Base-by-base conservation (phyloP, 2,113 vertebrate species). In the Tinamus guttatus region DNA sequence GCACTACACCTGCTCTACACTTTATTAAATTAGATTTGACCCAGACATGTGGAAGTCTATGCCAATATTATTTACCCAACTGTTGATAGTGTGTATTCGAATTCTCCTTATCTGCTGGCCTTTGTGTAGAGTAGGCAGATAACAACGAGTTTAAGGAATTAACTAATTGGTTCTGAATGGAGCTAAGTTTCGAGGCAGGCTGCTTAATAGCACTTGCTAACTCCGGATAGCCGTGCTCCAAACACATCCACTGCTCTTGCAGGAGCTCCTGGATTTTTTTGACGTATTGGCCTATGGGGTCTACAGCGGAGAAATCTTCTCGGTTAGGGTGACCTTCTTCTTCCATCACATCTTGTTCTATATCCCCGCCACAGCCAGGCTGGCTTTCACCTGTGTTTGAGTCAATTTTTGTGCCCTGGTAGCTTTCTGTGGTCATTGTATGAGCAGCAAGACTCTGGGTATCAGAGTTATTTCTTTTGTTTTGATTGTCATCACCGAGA, bases 101-200 rank as follows among this genome's bases (percentile, higher is more conserved):
- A 83, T 95, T 97, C 87, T 97, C 97, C 89, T 94, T 86, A 49
- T 95, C 97, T 5, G 84, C 59, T 0, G 99, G 98, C 36, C 96
- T 97, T 56, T 98, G 99, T 0, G 97, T 96, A 4, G 99, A 99
- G 96, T 99, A 99, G 93, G 99, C 99, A 7, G 99, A 99, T 59
- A 99, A 99, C 93, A 99, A 98, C 32, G 99, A 98, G 96, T 99
- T 99, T 79, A 99, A 98, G 74, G 99, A 99, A 94, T 99, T 99
- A 90, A 99, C 98, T 78, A 99, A 97, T 67, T 99, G 99, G 97
- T 98, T 99, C 97, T 99, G 99, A 93, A 99, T 99, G 74, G 99
- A 99, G 97, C 99, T 99, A 98, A 99, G 99, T 97, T 99, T 99
- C 84, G 99, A 99, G 49, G 99, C 98, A 0, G 98, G 98, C 79